Evolutionary conservation across 2,113 vertebrate species (phyloP).

Genomic region (Pholis gunnellus): DNA sequence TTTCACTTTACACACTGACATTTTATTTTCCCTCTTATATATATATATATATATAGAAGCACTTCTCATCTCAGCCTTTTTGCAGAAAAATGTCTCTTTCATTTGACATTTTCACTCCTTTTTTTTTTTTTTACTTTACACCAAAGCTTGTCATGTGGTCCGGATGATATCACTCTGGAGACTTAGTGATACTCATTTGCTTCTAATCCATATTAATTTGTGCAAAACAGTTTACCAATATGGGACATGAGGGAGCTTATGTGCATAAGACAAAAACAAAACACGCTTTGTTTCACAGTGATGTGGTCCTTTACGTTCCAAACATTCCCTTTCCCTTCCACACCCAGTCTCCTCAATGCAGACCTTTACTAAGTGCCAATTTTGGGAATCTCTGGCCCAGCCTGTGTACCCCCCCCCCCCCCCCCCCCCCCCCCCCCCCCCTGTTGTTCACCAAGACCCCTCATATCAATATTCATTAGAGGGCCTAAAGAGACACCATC

Average conservation of each 20-base stretch:
- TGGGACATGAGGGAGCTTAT: conserved; percentile 11
- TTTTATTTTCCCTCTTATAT: conserved; percentile 14
- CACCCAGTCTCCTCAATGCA: conserved; percentile 28
- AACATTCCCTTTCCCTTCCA: conserved; percentile 19
- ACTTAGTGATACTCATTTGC: conserved; percentile 10
- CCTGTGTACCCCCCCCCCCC: conserved; percentile 21
- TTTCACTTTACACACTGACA: conserved; percentile 26
- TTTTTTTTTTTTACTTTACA: background rate
- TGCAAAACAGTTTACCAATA: background rate
- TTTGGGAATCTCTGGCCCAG: conserved; percentile 39
- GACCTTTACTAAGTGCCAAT: conserved; percentile 56
- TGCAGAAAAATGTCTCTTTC: background rate
- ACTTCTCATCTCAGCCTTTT: background rate
- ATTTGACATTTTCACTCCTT: background rate
- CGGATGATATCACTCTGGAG: conserved; percentile 11
- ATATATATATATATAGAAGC: background rate
- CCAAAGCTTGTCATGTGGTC: background rate
- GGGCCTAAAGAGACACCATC: conserved; percentile 80
- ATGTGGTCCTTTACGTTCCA: conserved; percentile 1
- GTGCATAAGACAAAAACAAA: conserved; percentile 5
- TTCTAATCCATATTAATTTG: conserved; percentile 40
- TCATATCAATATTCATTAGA: conserved; percentile 84
- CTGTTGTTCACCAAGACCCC: conserved; percentile 72
- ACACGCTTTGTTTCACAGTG: conserved; percentile 1
- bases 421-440: conserved; percentile 33